phyloP scores from a whole-genome alignment of 37 sponge, comb jelly and placozoan species.

The Dysidea cf. avara region DNA sequence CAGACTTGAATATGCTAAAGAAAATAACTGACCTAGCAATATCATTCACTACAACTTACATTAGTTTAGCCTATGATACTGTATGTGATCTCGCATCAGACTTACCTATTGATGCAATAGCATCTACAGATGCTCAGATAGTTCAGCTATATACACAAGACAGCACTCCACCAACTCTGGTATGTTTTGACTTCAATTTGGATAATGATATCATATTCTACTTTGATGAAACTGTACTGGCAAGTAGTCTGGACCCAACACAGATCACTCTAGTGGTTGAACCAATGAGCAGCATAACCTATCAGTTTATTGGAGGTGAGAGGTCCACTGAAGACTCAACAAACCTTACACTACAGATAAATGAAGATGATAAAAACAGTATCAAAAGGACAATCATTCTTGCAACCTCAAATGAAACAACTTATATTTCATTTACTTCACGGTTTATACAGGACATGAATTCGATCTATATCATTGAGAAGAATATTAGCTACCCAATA shows the following conservation, averaged over 20 bases:
- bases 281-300: neutral
- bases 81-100: slow-evolving; percentile 58
- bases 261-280: slow-evolving; percentile 53
- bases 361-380: slow-evolving; percentile 52
- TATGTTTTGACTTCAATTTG: slow-evolving; percentile 71
- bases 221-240: slow-evolving; percentile 81
- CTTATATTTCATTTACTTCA: slow-evolving; percentile 63
- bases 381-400: slow-evolving; percentile 53
- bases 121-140: slow-evolving; percentile 1
- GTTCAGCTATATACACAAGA: slow-evolving; percentile 57
- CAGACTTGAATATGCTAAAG: slow-evolving; percentile 74
- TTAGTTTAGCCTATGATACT: slow-evolving; percentile 36
- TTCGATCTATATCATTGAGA: slow-evolving; percentile 41
- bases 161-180: slow-evolving; percentile 57
- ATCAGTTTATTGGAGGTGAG: slow-evolving; percentile 29
- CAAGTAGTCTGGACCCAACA: slow-evolving; percentile 35
- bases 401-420: slow-evolving; percentile 61
- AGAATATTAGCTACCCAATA: slow-evolving; percentile 27
- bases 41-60: slow-evolving; percentile 48
- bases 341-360: slow-evolving; percentile 23
- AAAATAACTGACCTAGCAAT: slow-evolving; percentile 42
- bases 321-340: slow-evolving; percentile 56
- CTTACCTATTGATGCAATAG: neutral
- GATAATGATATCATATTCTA: slow-evolving; percentile 48
- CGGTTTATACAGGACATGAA: slow-evolving; percentile 64